These are phyloP conservation scores for Lissonota sp. DNA, from an alignment of 2,888 invertebrate species.

Conservation along the genomic window DNA sequence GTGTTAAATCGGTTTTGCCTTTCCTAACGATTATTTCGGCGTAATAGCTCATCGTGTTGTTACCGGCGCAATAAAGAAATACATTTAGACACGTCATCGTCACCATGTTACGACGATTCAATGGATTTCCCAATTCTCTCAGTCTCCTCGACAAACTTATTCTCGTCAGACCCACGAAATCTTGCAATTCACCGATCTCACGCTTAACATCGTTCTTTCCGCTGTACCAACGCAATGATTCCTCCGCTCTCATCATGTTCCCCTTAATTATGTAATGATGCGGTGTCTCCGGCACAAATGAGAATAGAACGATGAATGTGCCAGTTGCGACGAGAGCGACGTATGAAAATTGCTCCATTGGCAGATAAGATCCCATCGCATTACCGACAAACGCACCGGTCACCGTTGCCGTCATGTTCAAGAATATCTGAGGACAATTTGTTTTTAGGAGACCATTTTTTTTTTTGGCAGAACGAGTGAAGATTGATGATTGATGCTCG, in stretches of 20 bases:
- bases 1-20: slow-evolving; percentile 78
- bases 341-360: slow-evolving; percentile 78
- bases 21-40: slow-evolving; percentile 81
- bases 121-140: slow-evolving; percentile 72
- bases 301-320: slow-evolving; percentile 77
- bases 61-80: slow-evolving; percentile 84
- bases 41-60: slow-evolving; percentile 83
- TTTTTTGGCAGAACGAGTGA: no score
- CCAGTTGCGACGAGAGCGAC: slow-evolving; percentile 75
- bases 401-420: slow-evolving; percentile 77
- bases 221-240: slow-evolving; percentile 79
- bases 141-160: slow-evolving; percentile 69
- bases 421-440: slow-evolving; percentile 74
- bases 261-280: slow-evolving; percentile 76
- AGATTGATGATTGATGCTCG: neutral
- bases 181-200: slow-evolving; percentile 76
- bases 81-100: slow-evolving; percentile 84
- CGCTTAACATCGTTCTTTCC: slow-evolving; percentile 74
- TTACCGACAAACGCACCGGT: slow-evolving; percentile 79
- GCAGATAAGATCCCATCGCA: slow-evolving; percentile 80
- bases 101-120: slow-evolving; percentile 82
- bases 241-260: slow-evolving; percentile 76
- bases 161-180: slow-evolving; percentile 73
- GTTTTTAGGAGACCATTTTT: no score
- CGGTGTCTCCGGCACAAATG: slow-evolving; percentile 81